Evolutionary conservation across 2,888 invertebrate species (phyloP), one percentile per base, ranked within the genome.

Genomic region (Parthenolecanium corni): DNA sequence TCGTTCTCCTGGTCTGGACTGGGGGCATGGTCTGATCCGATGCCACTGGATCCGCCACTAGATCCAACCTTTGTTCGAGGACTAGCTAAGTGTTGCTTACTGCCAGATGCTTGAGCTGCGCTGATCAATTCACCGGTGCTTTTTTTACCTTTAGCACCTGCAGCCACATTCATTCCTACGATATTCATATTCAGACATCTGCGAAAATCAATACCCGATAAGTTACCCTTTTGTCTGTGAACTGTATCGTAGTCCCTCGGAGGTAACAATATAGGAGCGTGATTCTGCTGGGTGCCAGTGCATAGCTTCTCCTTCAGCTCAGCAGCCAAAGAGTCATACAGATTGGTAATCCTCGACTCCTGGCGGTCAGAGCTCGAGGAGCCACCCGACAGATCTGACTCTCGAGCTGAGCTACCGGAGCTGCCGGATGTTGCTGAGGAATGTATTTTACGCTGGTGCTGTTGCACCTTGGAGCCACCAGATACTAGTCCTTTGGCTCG

Each of bases 211-310:
- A 85, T 84, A 25, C 83, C 84, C n/a, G 82, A 80, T 53, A 87
- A 73, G 71, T 87, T 86, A 6, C 88, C 88, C 66, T 85, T 79
- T 65, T 80, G 84, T 61, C 88, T 80, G 72, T 89, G 88, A 2
- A 91, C 86, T 1, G 93, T 93, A 74, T 95, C 94, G 76, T 95
- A 95, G 74, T 95, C 95, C 25, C 91, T 80, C 0, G 95, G 94
- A 0, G 95, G 95, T 66, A 95, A 76, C 21, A 95, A 78, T 58
- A 95, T 82, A 0, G 69, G 69, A 1, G 68, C 67, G 23, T 68
- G 67, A 4, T 53, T 62, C 58, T 20, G 64, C 40, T 51, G 62
- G 5, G 65, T 65, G 57, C 74, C 73, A 66, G 75, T 74, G 69
- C 78, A 77, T 58, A 90, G 75, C 72, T 87, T 86, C 64, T 83